Evolutionary conservation across 30 jellyfish, hydroid and myxozoan species (phyloP).

Genomic region (Catostylus mosaicus): DNA sequence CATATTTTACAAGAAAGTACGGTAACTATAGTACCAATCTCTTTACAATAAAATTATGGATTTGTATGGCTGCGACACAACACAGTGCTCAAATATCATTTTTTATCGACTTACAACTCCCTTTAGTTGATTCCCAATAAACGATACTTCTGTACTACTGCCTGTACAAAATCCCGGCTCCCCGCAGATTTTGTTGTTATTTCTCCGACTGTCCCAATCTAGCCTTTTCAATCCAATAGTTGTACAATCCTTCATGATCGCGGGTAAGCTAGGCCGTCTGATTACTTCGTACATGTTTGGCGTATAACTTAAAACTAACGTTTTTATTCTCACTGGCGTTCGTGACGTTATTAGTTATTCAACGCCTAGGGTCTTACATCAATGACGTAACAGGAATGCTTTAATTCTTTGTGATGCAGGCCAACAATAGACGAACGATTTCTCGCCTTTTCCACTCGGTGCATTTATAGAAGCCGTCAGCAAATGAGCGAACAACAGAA

Average conservation of each 20-base stretch:
- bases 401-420: neutral
- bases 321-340: neutral
- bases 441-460: conserved; percentile 34
- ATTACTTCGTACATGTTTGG: conserved; percentile 43
- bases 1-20: too few species aligned
- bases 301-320: neutral
- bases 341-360: conserved; percentile 2
- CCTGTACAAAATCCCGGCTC: conserved; percentile 19
- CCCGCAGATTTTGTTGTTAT: neutral
- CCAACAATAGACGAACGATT: conserved; percentile 35
- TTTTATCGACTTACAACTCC: conserved; percentile 22
- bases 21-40: too few species aligned
- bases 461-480: neutral
- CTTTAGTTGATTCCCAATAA: neutral
- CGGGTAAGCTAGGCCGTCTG: conserved; percentile 28
- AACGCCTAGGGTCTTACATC: neutral
- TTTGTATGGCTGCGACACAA: too few species aligned
- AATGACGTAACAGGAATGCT: conserved; percentile 28
- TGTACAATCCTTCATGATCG: conserved; percentile 34
- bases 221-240: conserved; percentile 6
- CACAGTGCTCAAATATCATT: too few species aligned
- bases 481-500: neutral
- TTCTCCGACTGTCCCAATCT: conserved; percentile 17
- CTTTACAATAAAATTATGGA: too few species aligned
- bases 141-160: neutral